Evolutionary conservation across 1,140 invertebrate species (phyloP), one percentile per base, ranked within the genome.

Genomic region (Eumaeus atala): DNA sequence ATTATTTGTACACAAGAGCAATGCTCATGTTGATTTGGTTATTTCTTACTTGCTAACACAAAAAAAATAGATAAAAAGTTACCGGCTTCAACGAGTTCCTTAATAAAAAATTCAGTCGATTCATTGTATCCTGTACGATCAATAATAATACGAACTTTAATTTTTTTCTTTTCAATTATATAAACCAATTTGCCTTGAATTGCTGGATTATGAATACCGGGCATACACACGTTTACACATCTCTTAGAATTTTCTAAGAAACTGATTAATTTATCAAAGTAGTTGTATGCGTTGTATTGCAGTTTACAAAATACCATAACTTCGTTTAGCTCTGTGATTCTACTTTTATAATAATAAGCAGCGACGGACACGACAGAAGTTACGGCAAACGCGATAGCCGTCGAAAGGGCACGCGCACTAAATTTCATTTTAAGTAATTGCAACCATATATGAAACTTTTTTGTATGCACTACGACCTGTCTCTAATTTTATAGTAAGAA

Each of bases 281-380:
- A 87, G 56, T 81, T 82, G 37, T 72, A 74, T 9, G 74, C 77
- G 59, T 87, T 87, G 38, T 66, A 81, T 54, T 87, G 84, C 33
- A 87, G 56, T 66, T 87, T 87, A 59, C 81, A 87, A 61, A 87
- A 87, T 36, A 87, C 75, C 84, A 87, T 84, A 21, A 87, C 81
- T 72, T 87, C 79, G 64, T 87, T 87, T 37, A 84, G 67, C 52
- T 82, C 78, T n/a, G 63, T 58, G 51, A 65, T 74, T 47, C 81
- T 68, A 59, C 69, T 82, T 67, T 74, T 84, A 56, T 79, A 84
- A 59, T 72, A 87, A 60, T 71, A 84, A 17, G 78, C 84, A 38
- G 81, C 84, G 1, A 77, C 78, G 40, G 77, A 78, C 34, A 84
- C 72, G 64, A 67, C 72, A 76, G 77, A 87, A 64, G 76, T 77